Evolutionary conservation across 37 sponge, comb jelly and placozoan species (phyloP), one percentile per base, ranked within the genome.

Genomic region (Oopsacas minuta): DNA sequence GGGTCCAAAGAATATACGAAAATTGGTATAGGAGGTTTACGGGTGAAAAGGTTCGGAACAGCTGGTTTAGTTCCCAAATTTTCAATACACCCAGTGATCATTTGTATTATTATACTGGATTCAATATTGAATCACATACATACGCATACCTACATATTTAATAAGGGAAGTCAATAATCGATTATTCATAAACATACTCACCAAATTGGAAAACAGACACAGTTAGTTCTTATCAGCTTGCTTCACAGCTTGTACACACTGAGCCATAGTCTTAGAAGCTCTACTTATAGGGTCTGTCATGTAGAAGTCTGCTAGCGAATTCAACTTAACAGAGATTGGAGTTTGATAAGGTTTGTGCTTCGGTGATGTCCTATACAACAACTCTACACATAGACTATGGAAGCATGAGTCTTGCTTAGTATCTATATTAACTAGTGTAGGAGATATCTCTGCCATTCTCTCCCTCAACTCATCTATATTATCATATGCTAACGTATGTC

Each of bases 211-310:
- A n/a, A n/a, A 15, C 15, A 15, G 8, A 15, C 12, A 17, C 12
- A 42, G 49, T 42, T 42, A 42, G 49, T 15, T 42, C 49, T 42
- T 42, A 42, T 42, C 49, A 42, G 49, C 49, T 42, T 38, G 83
- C 69, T 86, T 90, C 35, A 87, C 89, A 0, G 94, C 92, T 35
- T 88, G 52, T 23, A 96, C 93, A 86, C 97, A 96, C 84, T 94
- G 92, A 8, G 93, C 97, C 97, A 96, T 96, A 37, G 94, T 96
- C 37, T 51, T 89, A 12, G 94, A 94, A 0, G 97, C 88, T 37
- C 97, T 35, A 52, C 94, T 92, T 87, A 96, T 96, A 39, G 88
- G n/a, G 86, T 96, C 94, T 32, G 97, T 96, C 94, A 96, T 94
- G 85, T 96, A 96, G 88, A 94, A 96, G 38, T 96, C 88, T 10